Conservation (phyloP, 2,113 vertebrate species). For the Eonycteris spelaea region DNA sequence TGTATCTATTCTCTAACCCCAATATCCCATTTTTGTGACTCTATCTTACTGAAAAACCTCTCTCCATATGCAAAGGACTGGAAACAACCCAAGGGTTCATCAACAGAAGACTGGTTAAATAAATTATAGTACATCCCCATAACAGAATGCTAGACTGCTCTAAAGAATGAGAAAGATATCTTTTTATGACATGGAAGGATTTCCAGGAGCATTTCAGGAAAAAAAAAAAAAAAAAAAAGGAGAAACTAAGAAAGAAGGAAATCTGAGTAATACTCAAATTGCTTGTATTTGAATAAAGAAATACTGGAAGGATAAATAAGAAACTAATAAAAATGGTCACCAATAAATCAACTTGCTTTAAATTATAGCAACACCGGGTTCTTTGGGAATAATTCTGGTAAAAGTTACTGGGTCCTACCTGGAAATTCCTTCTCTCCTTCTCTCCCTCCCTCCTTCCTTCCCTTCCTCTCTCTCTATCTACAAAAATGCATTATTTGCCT, state of each 20-base stretch:
- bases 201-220: neutral
- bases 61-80: neutral
- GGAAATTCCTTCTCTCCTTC: neutral
- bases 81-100: neutral
- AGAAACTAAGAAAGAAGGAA: neutral
- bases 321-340: neutral
- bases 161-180: neutral
- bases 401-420: neutral
- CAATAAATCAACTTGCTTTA: neutral
- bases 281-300: neutral
- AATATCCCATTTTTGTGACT: neutral
- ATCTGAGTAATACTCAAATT: neutral
- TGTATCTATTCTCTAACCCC: neutral
- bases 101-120: neutral
- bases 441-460: neutral
- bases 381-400: neutral
- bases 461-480: neutral
- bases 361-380: neutral
- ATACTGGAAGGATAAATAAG: neutral
- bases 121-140: neutral
- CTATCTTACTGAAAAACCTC: neutral
- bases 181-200: neutral
- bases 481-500: neutral
- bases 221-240: neutral
- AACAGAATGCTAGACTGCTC: neutral